phyloP scores from a whole-genome alignment of 1,140 invertebrate genomes.

The Drosophila cardini region DNA sequence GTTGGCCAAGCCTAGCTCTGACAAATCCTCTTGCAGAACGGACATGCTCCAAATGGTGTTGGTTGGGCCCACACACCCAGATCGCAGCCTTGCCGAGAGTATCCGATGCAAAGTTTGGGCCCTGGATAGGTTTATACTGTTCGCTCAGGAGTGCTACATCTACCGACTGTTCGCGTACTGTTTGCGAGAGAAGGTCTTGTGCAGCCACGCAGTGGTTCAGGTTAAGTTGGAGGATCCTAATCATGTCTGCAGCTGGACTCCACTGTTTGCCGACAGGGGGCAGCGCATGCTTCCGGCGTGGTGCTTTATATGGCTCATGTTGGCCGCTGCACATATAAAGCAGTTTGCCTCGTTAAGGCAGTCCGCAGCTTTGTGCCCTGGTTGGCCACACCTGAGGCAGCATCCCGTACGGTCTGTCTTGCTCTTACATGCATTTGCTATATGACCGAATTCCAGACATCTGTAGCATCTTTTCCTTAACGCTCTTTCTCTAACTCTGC shows the following conservation, averaged over 20 bases:
- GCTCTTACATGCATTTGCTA: too few relatives aligned
- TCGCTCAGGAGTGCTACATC: background rate
- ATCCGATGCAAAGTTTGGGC: background rate
- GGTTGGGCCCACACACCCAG: background rate
- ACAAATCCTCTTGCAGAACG: background rate
- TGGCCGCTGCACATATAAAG: too few relatives aligned
- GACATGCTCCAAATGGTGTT: background rate
- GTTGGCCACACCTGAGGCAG: too few relatives aligned
- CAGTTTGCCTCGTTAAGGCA: too few relatives aligned
- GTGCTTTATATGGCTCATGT: too few relatives aligned
- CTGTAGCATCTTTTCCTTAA: background rate
- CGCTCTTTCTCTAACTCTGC: background rate
- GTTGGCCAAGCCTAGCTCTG: background rate
- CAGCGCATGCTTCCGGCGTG: background rate
- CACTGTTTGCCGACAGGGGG: background rate
- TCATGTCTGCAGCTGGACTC: background rate
- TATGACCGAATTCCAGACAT: too few relatives aligned
- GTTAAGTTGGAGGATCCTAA: background rate
- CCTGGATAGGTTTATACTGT: background rate
- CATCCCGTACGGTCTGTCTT: background rate
- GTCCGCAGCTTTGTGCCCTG: too few relatives aligned
- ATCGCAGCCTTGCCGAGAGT: background rate
- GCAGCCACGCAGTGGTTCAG: background rate
- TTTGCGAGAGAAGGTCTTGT: too few relatives aligned
- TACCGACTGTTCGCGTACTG: background rate